Evolutionary conservation across 2,797 vertebrate species (phyloP), one percentile per base, ranked within the genome.

Genomic region (Heliangelus exortis): DNA sequence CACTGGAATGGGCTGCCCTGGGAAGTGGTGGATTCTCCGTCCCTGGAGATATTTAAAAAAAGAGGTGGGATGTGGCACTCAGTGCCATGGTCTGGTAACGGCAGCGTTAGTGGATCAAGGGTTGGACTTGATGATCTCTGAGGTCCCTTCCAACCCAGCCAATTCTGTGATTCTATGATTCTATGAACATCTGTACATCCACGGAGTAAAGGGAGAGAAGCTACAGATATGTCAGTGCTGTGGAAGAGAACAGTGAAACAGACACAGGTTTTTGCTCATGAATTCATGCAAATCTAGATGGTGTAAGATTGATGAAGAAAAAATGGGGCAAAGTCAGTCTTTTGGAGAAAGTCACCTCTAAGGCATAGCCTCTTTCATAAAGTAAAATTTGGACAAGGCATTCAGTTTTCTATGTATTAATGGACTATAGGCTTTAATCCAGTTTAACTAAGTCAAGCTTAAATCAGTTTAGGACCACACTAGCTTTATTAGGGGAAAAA

Each of bases 351-450:
- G 11, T 50, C 0, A 31, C n/a, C 67, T 91, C 78, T 93, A 67
- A 95, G 94, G 50, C 71, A 34, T 87, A 95, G 63, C 94, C 67
- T 75, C 72, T 47, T 54, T 95, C 92, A 90, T 96, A 92, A 96
- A 92, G 50, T 77, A 94, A 94, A 95, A 94, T 80, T 95, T 29
- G 92, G 93, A 29, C 59, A 93, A 96, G 92, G 74, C 50, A 86
- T 77, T 78, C 68, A 87, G 29, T 72, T 89, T 87, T 78, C 79
- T 77, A 51, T 81, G 87, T 96, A 97, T 96, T 94, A 97, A 94
- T 69, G 14, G 78, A 87, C 59, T 88, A 51, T 73, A 84, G 84
- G 92, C 48, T 95, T 96, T 95, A 93, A 95, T 90, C 58, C 69
- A 86, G 50, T 93, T 96, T 90, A 90, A 96, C 50, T 48, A 87